Evolutionary conservation across 1,140 invertebrate species (phyloP).

Genomic region (Sycophila sp.): DNA sequence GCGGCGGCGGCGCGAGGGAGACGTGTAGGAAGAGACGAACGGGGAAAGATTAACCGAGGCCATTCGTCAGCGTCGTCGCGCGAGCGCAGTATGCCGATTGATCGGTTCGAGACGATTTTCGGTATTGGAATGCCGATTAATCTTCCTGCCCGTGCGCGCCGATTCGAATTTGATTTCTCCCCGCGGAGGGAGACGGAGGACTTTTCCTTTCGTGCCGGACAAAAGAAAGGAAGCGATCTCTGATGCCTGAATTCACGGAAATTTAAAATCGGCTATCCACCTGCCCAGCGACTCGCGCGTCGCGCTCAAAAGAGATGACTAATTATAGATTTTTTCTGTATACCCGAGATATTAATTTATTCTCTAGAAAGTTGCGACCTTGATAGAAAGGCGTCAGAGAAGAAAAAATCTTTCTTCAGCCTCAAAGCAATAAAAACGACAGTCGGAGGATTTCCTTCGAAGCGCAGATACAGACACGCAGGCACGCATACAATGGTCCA

Average conservation of each 20-base stretch:
- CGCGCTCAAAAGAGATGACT: too few species aligned
- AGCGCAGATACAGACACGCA: background rate
- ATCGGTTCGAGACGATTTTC: conserved; percentile 38
- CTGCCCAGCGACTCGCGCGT: conserved; percentile 10
- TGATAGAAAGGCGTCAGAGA: too few species aligned
- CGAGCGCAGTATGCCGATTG: conserved; percentile 26
- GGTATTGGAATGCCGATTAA: conserved; percentile 32
- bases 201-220: background rate
- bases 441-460: too few species aligned
- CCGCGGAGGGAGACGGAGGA: background rate
- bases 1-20: background rate
- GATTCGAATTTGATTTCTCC: conserved; percentile 26
- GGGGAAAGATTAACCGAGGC: conserved; percentile 46
- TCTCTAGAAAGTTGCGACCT: background rate
- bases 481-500: conserved; percentile 40
- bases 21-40: conserved; percentile 4
- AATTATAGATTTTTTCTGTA: too few species aligned
- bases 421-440: background rate
- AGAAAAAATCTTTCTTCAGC: too few species aligned
- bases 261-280: conserved; percentile 34
- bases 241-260: conserved; percentile 19
- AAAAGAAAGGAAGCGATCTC: background rate
- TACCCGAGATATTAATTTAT: conserved; percentile 20
- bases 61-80: conserved; percentile 50
- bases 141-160: conserved; percentile 17